phyloP scores from a whole-genome alignment of 2,113 vertebrate species.

The Puffinus mauretanicus region DNA sequence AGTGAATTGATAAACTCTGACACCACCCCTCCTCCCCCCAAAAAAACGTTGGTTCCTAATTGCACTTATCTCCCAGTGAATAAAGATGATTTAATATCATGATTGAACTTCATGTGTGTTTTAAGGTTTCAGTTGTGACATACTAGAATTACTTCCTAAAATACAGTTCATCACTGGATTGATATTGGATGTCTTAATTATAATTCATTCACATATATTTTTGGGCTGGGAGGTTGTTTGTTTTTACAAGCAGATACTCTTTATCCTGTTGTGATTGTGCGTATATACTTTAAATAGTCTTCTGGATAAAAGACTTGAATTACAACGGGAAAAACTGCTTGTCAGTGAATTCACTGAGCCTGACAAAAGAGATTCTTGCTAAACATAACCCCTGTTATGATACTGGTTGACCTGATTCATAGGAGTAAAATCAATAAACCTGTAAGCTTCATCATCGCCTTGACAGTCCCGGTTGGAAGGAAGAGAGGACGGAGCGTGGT shows the following conservation, averaged over 20 bases:
- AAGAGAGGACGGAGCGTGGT: not conserved
- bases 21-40: not conserved
- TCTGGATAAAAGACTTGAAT: not conserved
- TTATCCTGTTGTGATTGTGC: not conserved
- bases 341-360: not conserved
- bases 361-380: not conserved
- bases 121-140: not conserved
- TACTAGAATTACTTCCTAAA: not conserved
- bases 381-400: not conserved
- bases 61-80: not conserved
- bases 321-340: not conserved
- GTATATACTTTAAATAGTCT: not conserved
- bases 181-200: not conserved
- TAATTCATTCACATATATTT: not conserved
- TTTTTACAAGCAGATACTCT: not conserved
- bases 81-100: not conserved
- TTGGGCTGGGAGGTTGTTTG: not conserved
- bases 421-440: not conserved
- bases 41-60: not conserved
- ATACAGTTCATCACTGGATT: not conserved
- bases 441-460: fast-evolving
- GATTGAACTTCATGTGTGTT: not conserved
- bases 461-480: not conserved
- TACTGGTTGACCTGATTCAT: not conserved
- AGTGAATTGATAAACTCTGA: not conserved